Evolutionary conservation across 2,113 vertebrate species (phyloP).

Genomic region (Ptychochromis oligacanthus): DNA sequence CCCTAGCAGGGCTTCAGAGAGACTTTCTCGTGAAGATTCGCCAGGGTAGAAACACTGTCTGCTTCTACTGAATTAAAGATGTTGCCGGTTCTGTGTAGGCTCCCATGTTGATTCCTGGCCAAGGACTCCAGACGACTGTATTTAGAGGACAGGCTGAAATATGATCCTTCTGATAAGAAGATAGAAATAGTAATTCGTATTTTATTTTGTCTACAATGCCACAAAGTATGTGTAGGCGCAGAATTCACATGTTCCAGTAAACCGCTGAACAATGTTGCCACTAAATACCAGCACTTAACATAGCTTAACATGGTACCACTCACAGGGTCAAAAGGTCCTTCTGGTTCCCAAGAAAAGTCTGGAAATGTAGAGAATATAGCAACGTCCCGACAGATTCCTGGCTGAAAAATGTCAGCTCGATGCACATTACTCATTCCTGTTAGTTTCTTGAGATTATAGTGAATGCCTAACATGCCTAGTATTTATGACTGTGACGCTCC

Average conservation of each 20-base stretch:
- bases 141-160: conserved; percentile 39
- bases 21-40: conserved; percentile 3
- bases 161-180: conserved; percentile 3
- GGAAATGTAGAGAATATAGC: conserved; percentile 15
- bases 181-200: neutral
- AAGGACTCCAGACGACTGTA: conserved; percentile 21
- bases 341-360: conserved; percentile 50
- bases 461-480: neutral
- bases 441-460: conserved; percentile 5
- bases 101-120: conserved; percentile 11
- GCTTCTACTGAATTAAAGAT: conserved; percentile 47
- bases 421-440: conserved; percentile 25
- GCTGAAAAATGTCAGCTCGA: conserved; percentile 37
- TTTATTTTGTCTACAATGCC: conserved; percentile 17
- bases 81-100: conserved; percentile 1
- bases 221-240: neutral
- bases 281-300: neutral
- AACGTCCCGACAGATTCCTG: neutral
- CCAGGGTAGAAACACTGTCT: conserved; percentile 31
- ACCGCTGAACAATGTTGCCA: neutral
- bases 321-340: conserved; percentile 23
- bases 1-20: conserved; percentile 6
- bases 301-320: conserved; percentile 2
- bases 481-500: neutral
- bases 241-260: conserved; percentile 3